Conservation (phyloP, 1,140 invertebrate species). For the Drosophila equinoxialis region DNA sequence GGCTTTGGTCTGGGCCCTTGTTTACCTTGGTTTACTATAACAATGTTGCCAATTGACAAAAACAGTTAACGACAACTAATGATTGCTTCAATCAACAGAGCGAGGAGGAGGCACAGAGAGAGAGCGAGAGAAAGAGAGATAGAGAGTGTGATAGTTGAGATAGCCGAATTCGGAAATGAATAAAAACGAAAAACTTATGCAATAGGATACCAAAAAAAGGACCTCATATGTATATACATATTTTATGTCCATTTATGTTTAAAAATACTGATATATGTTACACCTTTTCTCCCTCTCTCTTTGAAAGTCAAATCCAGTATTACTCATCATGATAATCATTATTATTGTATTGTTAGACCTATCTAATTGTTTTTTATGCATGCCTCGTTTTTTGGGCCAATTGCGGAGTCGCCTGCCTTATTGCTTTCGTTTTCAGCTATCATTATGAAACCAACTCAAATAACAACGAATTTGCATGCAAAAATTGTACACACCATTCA, state of each 20-base stretch:
- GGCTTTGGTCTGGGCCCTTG: no score
- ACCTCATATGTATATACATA: no score
- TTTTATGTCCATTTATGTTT: neutral
- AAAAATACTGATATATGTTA: neutral
- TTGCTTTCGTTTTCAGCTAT: conserved; percentile 21
- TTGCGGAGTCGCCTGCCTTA: conserved; percentile 16
- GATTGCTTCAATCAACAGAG: neutral
- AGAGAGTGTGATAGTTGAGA: neutral
- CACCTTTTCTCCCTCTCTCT: neutral
- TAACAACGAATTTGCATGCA: conserved; percentile 48
- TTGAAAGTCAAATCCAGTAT: neutral
- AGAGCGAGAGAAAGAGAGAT: neutral
- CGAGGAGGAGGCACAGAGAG: neutral
- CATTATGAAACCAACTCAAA: conserved; percentile 48
- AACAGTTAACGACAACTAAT: conserved; percentile 10
- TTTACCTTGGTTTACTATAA: neutral
- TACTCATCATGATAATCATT: neutral
- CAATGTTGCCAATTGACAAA: conserved; percentile 7
- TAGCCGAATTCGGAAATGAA: no score
- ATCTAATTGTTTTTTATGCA: conserved; percentile 17
- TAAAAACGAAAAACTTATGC: no score
- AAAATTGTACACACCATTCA: conserved; percentile 34
- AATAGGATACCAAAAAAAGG: no score
- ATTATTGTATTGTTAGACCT: neutral
- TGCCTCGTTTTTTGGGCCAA: conserved; percentile 15